These are phyloP conservation scores for Mamestra brassicae DNA, from an alignment of 2,888 invertebrate species.

Conservation along the genomic window DNA sequence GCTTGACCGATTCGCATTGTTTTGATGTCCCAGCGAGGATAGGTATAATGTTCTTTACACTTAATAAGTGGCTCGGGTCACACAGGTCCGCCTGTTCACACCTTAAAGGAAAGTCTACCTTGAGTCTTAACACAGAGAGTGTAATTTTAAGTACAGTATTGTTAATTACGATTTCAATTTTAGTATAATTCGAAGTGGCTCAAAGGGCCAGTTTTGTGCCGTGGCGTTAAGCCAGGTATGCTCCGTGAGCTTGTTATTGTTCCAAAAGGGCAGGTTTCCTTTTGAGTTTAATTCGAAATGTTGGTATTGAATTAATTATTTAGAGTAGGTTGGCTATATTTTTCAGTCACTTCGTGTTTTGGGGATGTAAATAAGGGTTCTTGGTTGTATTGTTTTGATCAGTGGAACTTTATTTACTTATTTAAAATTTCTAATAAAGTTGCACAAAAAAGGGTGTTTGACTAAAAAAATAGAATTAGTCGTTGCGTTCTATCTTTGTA, in stretches of 20 bases:
- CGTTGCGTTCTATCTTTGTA: too few species aligned
- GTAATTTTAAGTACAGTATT: slow-evolving; percentile 16
- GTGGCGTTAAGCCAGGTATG: slow-evolving; percentile 52
- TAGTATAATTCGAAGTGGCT: slow-evolving; percentile 64
- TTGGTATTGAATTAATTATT: slow-evolving; percentile 48
- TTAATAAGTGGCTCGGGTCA: slow-evolving; percentile 64
- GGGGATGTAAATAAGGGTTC: not conserved
- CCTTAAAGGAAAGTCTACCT: slow-evolving; percentile 27
- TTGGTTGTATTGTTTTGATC: slow-evolving; percentile 2
- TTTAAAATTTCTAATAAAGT: too few species aligned
- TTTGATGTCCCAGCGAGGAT: slow-evolving; percentile 65
- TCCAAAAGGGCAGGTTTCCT: slow-evolving; percentile 32
- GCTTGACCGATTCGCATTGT: slow-evolving; percentile 62
- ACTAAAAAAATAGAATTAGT: too few species aligned
- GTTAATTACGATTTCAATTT: slow-evolving; percentile 69
- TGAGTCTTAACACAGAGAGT: slow-evolving; percentile 14
- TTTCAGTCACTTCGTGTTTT: not conserved
- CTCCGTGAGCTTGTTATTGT: slow-evolving; percentile 44
- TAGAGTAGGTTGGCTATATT: slow-evolving; percentile 9
- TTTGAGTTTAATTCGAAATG: slow-evolving; percentile 29
- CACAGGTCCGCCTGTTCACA: slow-evolving; percentile 39
- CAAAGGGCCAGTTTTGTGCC: slow-evolving; percentile 50
- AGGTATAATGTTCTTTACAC: slow-evolving; percentile 70
- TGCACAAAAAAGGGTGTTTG: too few species aligned
- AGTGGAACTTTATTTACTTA: not conserved